Evolutionary conservation across 2,888 invertebrate genomes (phyloP).

Genomic region (Laothoe populi): DNA sequence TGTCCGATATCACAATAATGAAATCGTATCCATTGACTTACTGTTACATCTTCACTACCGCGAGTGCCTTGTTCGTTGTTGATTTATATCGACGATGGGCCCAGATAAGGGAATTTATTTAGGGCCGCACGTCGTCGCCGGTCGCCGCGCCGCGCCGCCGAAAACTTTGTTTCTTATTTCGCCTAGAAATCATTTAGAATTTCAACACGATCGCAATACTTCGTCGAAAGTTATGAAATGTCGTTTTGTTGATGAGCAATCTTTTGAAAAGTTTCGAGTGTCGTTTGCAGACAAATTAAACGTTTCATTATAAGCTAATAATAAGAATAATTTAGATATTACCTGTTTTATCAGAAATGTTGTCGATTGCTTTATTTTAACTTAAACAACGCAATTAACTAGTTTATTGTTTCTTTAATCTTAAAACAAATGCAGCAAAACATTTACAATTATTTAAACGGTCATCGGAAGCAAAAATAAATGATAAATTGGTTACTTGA

Average conservation of each 20-base stretch:
- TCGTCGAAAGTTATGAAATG: conserved; percentile 23
- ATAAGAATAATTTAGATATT: too few species aligned
- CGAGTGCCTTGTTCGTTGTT: conserved; percentile 35
- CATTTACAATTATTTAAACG: too few species aligned
- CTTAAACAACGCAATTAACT: too few species aligned
- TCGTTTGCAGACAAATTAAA: neutral
- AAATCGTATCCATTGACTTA: too few species aligned
- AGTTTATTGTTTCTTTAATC: too few species aligned
- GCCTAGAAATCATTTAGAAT: conserved; percentile 46
- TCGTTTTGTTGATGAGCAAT: conserved; percentile 12
- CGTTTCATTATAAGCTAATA: neutral
- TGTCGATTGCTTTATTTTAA: too few species aligned
- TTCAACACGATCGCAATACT: conserved; percentile 30
- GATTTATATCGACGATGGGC: conserved; percentile 63
- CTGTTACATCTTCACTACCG: neutral
- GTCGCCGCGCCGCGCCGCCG: too few species aligned
- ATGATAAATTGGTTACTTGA: too few species aligned
- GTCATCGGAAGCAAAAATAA: too few species aligned
- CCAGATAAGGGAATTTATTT: conserved; percentile 65
- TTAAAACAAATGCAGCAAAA: too few species aligned
- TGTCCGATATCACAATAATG: too few species aligned
- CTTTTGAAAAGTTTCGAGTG: neutral
- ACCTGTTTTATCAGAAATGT: too few species aligned
- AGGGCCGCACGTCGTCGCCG: conserved; percentile 33
- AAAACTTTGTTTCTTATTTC: conserved; percentile 46